These are phyloP conservation scores for Leptoteleia sp. DNA, from an alignment of 1,140 invertebrate species.

Conservation along the genomic window DNA sequence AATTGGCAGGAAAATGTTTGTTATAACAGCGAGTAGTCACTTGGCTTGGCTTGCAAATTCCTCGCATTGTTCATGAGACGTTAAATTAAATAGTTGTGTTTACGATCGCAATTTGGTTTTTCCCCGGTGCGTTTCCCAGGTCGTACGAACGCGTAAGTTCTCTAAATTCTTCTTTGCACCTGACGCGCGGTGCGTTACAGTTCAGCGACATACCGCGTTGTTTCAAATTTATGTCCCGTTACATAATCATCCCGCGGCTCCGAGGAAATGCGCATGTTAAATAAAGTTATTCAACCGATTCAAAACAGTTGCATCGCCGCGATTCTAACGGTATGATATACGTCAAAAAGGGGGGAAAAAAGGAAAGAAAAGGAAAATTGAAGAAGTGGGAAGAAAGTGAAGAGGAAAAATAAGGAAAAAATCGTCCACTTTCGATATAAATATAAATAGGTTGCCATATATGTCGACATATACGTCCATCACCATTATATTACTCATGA, in stretches of 20 bases:
- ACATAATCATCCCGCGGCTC: conserved; percentile 42
- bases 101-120: conserved; percentile 66
- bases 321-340: conserved; percentile 27
- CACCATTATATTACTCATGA: too few relatives aligned
- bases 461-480: too few relatives aligned
- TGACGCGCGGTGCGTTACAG: conserved; percentile 46
- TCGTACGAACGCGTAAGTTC: conserved; percentile 36
- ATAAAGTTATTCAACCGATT: conserved; percentile 63
- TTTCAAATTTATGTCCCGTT: conserved; percentile 56
- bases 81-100: conserved; percentile 64
- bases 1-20: conserved; percentile 41
- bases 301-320: conserved; percentile 55
- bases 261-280: conserved; percentile 42
- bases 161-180: conserved; percentile 60
- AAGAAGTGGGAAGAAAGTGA: too few relatives aligned
- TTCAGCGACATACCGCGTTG: conserved; percentile 44
- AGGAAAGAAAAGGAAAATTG: too few relatives aligned
- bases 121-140: conserved; percentile 36
- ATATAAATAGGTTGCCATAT: too few relatives aligned
- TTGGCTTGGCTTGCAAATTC: conserved; percentile 27
- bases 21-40: conserved; percentile 36
- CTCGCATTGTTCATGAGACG: conserved; percentile 39
- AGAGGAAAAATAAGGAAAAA: too few relatives aligned
- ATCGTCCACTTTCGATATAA: too few relatives aligned
- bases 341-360: too few relatives aligned